Percentiles rank a stretch among this genome's conserved stretches.
phyloP scores from a whole-genome alignment of 2,888 invertebrate species.

The Hoplodrina ambigua region DNA sequence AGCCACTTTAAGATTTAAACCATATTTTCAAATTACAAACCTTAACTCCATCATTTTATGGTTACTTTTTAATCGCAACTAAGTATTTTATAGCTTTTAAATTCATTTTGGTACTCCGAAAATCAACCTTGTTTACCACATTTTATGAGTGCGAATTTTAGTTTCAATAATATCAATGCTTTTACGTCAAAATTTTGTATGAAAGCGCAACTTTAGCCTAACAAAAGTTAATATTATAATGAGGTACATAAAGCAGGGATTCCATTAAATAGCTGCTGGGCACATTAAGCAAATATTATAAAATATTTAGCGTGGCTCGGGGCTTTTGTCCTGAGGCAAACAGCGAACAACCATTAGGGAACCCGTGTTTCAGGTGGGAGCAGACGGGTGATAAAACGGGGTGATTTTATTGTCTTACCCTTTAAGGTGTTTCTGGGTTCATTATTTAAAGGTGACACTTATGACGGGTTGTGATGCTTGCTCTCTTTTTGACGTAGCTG shows the following conservation, averaged over 20 bases:
- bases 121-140: not conserved
- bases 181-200: not conserved
- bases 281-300: slow-evolving; percentile 76
- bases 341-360: slow-evolving; percentile 73
- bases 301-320: slow-evolving; percentile 71
- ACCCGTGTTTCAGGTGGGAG: slow-evolving; percentile 51
- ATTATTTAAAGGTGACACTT: slow-evolving; percentile 45
- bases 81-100: not conserved
- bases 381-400: slow-evolving; percentile 49
- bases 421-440: slow-evolving; percentile 35
- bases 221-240: slow-evolving; percentile 65
- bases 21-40: slow-evolving; percentile 16
- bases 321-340: slow-evolving; percentile 73
- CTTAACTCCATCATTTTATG: not conserved
- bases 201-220: slow-evolving; percentile 32
- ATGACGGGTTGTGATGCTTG: slow-evolving; percentile 13
- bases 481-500: slow-evolving; percentile 7
- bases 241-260: slow-evolving; percentile 63
- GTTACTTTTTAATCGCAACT: not conserved
- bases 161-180: not conserved
- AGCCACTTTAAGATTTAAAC: slow-evolving; percentile 11
- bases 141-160: not conserved
- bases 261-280: slow-evolving; percentile 68
- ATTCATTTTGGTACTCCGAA: not conserved
- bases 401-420: slow-evolving; percentile 62